Conservation (phyloP, 2,888 invertebrate genomes). For the Erebia ligea region DNA sequence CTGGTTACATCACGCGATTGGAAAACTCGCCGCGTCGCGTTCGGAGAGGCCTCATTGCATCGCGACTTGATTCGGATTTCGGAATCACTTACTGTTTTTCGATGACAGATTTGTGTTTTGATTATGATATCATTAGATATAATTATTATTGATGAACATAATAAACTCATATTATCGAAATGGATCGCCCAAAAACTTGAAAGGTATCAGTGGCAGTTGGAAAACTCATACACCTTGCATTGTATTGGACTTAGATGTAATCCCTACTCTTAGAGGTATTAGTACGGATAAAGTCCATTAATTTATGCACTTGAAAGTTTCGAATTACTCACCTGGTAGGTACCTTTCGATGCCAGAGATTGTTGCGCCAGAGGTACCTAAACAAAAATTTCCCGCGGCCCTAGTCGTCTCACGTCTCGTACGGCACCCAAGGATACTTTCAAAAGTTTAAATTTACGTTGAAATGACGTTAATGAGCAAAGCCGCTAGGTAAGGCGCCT, state of each 20-base stretch:
- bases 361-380: background rate
- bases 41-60: constrained; percentile 1
- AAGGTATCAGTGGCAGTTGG: background rate
- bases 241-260: background rate
- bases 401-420: constrained; percentile 66
- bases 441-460: constrained; percentile 73
- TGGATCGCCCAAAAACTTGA: background rate
- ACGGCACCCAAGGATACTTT: constrained; percentile 62
- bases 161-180: background rate
- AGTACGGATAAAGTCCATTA: background rate
- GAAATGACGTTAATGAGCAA: constrained; percentile 68
- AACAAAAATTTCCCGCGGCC: constrained; percentile 34
- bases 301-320: background rate
- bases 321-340: background rate
- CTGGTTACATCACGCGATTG: constrained; percentile 75
- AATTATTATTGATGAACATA: too few relatives aligned
- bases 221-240: background rate
- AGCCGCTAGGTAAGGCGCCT: constrained; percentile 50
- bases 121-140: background rate
- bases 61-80: constrained; percentile 57
- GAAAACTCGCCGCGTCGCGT: constrained; percentile 67
- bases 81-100: background rate
- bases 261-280: background rate
- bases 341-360: background rate
- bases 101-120: background rate